Percentiles rank a stretch among this genome's conserved stretches.
phyloP scores from a whole-genome alignment of 2,888 invertebrate species.

The Diarsia mendica region DNA sequence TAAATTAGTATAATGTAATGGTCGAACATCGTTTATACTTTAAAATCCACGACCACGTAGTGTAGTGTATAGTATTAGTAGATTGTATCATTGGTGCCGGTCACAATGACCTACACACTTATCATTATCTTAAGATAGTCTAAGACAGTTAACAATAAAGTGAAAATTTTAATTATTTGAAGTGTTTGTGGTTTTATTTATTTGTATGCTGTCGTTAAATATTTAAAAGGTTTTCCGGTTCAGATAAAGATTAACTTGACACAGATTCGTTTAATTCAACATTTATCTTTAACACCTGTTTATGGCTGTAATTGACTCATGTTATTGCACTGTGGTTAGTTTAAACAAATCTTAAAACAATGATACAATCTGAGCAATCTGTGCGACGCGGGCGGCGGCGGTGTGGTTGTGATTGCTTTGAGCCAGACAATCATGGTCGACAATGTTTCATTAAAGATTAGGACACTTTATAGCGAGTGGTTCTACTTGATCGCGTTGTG shows the following conservation, averaged over 20 bases:
- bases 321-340: not conserved
- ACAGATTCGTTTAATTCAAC: slow-evolving; percentile 40
- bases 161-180: slow-evolving; percentile 16
- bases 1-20: slow-evolving; percentile 4
- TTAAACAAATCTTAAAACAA: not conserved
- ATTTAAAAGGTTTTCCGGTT: not conserved
- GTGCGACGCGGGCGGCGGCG: not conserved
- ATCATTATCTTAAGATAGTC: slow-evolving; percentile 21
- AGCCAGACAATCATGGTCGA: slow-evolving; percentile 36
- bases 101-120: slow-evolving; percentile 6
- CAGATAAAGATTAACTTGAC: slow-evolving; percentile 36
- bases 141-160: slow-evolving; percentile 44
- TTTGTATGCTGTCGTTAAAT: not conserved
- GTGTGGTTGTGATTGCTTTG: slow-evolving; percentile 2
- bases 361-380: not conserved
- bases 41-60: slow-evolving; percentile 7
- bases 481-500: slow-evolving; percentile 26
- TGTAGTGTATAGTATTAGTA: slow-evolving; percentile 37
- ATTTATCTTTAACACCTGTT: slow-evolving; percentile 12
- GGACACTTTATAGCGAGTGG: slow-evolving; percentile 10
- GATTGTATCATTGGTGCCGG: slow-evolving; percentile 20
- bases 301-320: slow-evolving; percentile 7
- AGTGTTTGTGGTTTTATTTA: slow-evolving; percentile 47
- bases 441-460: slow-evolving; percentile 50
- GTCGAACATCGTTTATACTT: slow-evolving; percentile 13